Conservation (phyloP, 2,797 vertebrate species). For the Pipistrellus pygmaeus region DNA sequence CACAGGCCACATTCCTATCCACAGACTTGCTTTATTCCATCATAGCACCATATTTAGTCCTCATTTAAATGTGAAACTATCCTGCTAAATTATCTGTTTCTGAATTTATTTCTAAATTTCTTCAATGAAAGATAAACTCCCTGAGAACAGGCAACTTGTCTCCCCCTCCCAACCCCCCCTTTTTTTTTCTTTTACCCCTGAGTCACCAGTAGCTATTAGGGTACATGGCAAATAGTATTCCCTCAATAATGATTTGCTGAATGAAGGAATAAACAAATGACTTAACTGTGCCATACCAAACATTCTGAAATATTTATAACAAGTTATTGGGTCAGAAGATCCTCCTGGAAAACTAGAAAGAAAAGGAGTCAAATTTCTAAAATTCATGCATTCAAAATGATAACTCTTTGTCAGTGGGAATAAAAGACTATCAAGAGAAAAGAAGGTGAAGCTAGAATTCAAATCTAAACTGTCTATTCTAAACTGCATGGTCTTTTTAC, state of each 20-base stretch:
- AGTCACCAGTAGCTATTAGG: background rate
- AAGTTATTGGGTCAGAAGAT: background rate
- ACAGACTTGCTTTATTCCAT: background rate
- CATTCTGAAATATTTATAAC: background rate
- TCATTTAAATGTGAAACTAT: background rate
- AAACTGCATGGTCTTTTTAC: background rate
- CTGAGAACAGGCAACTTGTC: background rate
- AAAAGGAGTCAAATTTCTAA: slow-evolving; percentile 10
- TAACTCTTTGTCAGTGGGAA: background rate
- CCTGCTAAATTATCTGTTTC: background rate
- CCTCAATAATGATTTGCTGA: background rate
- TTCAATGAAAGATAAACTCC: background rate
- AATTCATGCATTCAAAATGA: background rate
- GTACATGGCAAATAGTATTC: background rate
- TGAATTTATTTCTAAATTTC: background rate
- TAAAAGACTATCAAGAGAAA: background rate
- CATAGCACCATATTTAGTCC: background rate
- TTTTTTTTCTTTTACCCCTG: background rate
- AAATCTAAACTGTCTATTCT: background rate
- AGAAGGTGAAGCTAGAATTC: background rate
- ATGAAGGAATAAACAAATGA: background rate
- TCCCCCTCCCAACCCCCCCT: background rate
- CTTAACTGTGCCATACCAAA: background rate
- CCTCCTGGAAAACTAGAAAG: background rate
- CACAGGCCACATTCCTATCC: background rate